Evolutionary conservation across 2,113 vertebrate species (phyloP).

Genomic region (Cryptotis parvus): DNA sequence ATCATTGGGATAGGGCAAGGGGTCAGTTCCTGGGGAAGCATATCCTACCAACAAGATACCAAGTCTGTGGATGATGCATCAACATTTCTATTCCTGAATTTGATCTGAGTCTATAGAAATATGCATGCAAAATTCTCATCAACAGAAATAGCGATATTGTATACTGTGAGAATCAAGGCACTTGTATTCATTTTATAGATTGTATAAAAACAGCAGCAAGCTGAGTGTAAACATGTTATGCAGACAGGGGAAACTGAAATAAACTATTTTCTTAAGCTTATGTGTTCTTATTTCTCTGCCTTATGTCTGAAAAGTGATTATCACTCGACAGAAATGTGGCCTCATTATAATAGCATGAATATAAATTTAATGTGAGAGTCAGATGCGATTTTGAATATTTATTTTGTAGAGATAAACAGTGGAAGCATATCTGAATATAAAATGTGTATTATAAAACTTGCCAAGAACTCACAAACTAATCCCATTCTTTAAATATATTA

Average conservation of each 20-base stretch:
- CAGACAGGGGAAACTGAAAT: slow-evolving; percentile 71
- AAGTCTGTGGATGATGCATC: background rate
- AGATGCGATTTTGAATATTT: slow-evolving; percentile 86
- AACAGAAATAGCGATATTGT: slow-evolving; percentile 3
- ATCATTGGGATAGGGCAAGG: no score
- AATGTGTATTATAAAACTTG: slow-evolving; percentile 84
- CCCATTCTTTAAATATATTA: slow-evolving; percentile 79
- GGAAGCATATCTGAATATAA: slow-evolving; percentile 81
- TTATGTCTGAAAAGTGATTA: slow-evolving; percentile 81
- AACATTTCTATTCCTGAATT: background rate
- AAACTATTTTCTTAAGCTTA: slow-evolving; percentile 59
- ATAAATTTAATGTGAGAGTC: slow-evolving; percentile 85
- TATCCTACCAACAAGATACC: background rate
- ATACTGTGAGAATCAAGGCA: background rate
- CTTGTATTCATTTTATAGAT: background rate
- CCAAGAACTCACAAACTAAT: slow-evolving; percentile 81
- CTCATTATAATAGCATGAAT: slow-evolving; percentile 81
- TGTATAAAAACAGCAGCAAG: slow-evolving; percentile 64
- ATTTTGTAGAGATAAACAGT: slow-evolving; percentile 84
- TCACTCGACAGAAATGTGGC: slow-evolving; percentile 82
- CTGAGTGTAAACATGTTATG: slow-evolving; percentile 76
- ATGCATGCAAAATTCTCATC: background rate
- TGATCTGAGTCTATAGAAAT: background rate
- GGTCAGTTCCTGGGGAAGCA: no score
- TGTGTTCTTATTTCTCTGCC: slow-evolving; percentile 76